Conservation (phyloP, 2,888 invertebrate species). For the Macropis europaea region DNA sequence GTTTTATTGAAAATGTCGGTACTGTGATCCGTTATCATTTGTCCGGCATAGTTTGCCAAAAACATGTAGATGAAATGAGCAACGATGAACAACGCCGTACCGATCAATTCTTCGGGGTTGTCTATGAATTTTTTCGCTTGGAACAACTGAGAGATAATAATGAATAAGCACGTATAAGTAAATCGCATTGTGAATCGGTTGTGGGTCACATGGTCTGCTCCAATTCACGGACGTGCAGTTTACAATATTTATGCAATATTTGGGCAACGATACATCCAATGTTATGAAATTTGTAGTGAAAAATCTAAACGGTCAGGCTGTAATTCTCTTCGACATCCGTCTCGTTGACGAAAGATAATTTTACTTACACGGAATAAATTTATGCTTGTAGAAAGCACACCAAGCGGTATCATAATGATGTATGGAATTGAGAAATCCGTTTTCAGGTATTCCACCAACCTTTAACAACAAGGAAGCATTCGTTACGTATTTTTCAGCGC, state of each 20-base stretch:
- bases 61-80: slow-evolving; percentile 9
- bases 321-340: too few relatives aligned
- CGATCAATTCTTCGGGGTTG: background rate
- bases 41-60: slow-evolving; percentile 11
- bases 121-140: too few relatives aligned
- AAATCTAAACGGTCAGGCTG: too few relatives aligned
- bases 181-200: too few relatives aligned
- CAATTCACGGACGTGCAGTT: too few relatives aligned
- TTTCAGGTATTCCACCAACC: slow-evolving; percentile 5
- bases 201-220: too few relatives aligned
- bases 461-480: background rate
- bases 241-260: too few relatives aligned
- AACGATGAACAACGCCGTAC: background rate
- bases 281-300: too few relatives aligned
- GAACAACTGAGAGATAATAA: too few relatives aligned
- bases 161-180: too few relatives aligned
- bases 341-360: background rate
- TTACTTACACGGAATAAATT: slow-evolving; percentile 30
- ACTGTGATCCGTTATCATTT: slow-evolving; percentile 17
- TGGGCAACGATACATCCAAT: too few relatives aligned
- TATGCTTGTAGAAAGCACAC: slow-evolving; percentile 11
- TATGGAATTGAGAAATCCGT: slow-evolving; percentile 19
- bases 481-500: too few relatives aligned
- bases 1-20: background rate
- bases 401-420: background rate